These are phyloP conservation scores for Columba janthina DNA, from an alignment of 2,113 vertebrate genomes.

Conservation along the genomic window DNA sequence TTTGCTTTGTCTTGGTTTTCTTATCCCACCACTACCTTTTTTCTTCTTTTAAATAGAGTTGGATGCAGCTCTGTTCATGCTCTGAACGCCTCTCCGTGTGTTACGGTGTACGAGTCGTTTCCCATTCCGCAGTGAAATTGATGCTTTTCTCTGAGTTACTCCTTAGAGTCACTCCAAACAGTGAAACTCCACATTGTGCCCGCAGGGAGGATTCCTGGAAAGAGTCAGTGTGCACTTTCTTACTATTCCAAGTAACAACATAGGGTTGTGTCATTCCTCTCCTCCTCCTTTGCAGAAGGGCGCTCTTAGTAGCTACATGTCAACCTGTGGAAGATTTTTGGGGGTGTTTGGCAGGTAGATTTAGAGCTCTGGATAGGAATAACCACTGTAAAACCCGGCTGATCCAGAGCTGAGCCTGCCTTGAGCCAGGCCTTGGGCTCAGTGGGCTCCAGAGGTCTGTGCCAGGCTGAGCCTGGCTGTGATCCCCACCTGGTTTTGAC, in stretches of 20 bases:
- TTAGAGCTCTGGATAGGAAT: neutral
- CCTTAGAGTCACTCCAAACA: neutral
- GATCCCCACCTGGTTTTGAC: neutral
- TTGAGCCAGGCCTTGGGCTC: neutral
- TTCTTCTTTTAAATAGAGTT: neutral
- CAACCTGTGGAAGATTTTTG: neutral
- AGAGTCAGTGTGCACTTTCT: neutral
- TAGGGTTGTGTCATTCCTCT: neutral
- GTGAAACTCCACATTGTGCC: neutral
- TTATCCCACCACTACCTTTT: neutral
- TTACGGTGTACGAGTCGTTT: neutral
- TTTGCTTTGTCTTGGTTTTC: neutral
- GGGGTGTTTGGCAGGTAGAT: neutral
- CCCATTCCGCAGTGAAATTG: neutral
- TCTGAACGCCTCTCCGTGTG: neutral
- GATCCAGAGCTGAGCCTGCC: neutral
- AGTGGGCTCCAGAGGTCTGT: neutral
- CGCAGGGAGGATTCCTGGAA: neutral
- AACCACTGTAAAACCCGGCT: neutral
- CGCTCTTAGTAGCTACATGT: neutral
- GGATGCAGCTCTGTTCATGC: neutral
- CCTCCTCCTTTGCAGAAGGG: neutral
- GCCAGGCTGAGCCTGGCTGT: neutral
- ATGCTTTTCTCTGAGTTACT: neutral
- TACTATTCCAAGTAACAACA: neutral